Base-by-base conservation (phyloP, 2,113 vertebrate species). In the Antechinus stuartii region DNA sequence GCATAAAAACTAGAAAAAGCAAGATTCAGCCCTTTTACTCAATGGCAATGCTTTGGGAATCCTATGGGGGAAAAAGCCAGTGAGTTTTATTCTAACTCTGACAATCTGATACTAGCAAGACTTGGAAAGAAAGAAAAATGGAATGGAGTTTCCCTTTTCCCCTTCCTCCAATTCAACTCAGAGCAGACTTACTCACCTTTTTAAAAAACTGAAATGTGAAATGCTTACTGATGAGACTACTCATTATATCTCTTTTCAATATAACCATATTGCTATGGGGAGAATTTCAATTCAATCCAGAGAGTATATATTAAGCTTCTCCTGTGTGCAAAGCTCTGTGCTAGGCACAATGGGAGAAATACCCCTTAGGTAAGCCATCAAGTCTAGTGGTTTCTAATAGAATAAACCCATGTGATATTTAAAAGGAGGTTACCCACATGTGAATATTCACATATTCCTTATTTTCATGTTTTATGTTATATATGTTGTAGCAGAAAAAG, bases 11-110 rank as follows among this genome's bases (percentile, higher is more conserved):
- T 6, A 94, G 46, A 1, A 92, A 92, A 35, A 95, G 49, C 42
- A 30, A 89, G 55, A 91, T 47, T 96, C 93, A 92, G 53, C 23
- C 53, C 54, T 91, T 93, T 95, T 35, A 93, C 96, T 92, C 52
- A 54, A 42, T 47, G 46, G 47, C 94, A 96, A 95, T 61, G 9
- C 96, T 24, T 92, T 84, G 22, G 53, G 23, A 93, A 93, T 93
- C 42, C 4, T 42, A 93, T 92, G 25, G 53, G 91, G 93, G 23
- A 57, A 95, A 95, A 27, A 92, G 50, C 12, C 30, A 89, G 27
- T 54, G 19, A 54, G 16, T 94, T 93, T 35, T 90, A 91, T 95
- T 84, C 42, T 84, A 84, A 84, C 91, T 52, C 16, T 91, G 94
- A 26, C 47, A 76, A 7, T 91, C 25, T 90, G 11, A 92, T 12